These are phyloP conservation scores for Eupithecia subfuscata DNA, from an alignment of 2,888 invertebrate species.

Conservation along the genomic window DNA sequence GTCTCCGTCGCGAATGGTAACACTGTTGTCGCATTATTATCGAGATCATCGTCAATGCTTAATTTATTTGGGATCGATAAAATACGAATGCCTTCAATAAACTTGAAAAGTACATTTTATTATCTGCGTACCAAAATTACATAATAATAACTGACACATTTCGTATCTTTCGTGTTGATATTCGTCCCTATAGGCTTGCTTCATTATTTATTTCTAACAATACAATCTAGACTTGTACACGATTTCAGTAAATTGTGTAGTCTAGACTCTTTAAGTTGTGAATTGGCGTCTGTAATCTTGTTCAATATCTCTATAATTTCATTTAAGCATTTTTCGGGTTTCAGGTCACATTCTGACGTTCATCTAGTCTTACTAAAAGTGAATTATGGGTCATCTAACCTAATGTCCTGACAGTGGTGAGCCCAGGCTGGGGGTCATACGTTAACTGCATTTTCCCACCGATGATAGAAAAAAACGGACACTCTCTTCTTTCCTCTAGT, in stretches of 20 bases:
- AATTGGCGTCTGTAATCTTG: constrained; percentile 10
- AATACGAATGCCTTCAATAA: constrained; percentile 1
- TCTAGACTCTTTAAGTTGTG: constrained; percentile 19
- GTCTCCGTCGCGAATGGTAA: constrained; percentile 26
- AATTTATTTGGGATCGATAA: constrained; percentile 23
- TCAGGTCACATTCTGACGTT: background rate
- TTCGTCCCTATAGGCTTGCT: constrained; percentile 23
- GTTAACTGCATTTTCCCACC: background rate
- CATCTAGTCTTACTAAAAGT: background rate
- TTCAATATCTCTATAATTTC: constrained; percentile 1
- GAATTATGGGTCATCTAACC: background rate
- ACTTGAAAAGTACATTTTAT: constrained; percentile 17
- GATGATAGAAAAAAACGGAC: background rate
- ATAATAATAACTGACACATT: constrained; percentile 20
- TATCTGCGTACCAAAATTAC: constrained; percentile 16
- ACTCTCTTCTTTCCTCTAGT: background rate
- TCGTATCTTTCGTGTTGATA: constrained; percentile 21
- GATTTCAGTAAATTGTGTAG: constrained; percentile 8
- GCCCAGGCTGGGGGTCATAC: background rate
- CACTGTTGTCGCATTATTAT: constrained; percentile 28
- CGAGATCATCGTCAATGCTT: constrained; percentile 17
- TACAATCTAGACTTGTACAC: constrained; percentile 10
- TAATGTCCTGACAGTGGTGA: background rate
- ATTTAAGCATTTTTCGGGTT: background rate
- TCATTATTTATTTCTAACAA: constrained; percentile 21